These are phyloP conservation scores for Helobdella robusta DNA, from an alignment of 2,888 invertebrate genomes.

Conservation along the genomic window DNA sequence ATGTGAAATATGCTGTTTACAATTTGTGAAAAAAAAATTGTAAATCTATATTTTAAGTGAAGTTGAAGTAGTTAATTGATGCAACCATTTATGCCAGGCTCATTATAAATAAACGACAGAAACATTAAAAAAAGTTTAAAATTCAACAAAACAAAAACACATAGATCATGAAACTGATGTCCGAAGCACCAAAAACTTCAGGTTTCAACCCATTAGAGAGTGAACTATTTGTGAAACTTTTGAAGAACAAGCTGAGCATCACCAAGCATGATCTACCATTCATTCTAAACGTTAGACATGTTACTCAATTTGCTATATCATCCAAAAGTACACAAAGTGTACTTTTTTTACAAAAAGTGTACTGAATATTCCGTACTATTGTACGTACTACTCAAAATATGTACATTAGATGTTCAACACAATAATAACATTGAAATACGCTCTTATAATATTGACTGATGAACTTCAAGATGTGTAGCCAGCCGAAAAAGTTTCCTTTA, in stretches of 20 bases:
- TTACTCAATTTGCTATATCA: background rate
- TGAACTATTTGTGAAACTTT: background rate
- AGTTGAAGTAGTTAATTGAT: too few species aligned
- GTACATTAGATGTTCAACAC: background rate
- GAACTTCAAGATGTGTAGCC: background rate
- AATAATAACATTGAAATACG: background rate
- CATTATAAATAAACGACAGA: too few species aligned
- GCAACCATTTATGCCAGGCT: too few species aligned
- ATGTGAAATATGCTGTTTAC: too few species aligned
- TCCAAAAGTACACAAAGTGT: background rate
- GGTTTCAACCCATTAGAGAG: background rate
- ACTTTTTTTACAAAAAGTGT: background rate
- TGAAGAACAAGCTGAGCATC: conserved; percentile 3
- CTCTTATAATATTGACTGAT: background rate
- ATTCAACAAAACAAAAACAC: background rate
- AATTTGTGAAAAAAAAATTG: too few species aligned
- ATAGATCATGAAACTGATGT: background rate
- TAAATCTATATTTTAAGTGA: too few species aligned
- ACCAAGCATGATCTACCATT: background rate
- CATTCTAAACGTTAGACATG: background rate
- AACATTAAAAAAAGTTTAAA: too few species aligned
- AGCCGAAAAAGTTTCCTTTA: background rate
- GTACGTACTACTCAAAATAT: background rate
- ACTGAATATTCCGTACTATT: background rate
- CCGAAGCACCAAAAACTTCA: background rate